These are phyloP conservation scores for Acanthoscelides obtectus DNA, from an alignment of 2,888 invertebrate species.

Conservation along the genomic window DNA sequence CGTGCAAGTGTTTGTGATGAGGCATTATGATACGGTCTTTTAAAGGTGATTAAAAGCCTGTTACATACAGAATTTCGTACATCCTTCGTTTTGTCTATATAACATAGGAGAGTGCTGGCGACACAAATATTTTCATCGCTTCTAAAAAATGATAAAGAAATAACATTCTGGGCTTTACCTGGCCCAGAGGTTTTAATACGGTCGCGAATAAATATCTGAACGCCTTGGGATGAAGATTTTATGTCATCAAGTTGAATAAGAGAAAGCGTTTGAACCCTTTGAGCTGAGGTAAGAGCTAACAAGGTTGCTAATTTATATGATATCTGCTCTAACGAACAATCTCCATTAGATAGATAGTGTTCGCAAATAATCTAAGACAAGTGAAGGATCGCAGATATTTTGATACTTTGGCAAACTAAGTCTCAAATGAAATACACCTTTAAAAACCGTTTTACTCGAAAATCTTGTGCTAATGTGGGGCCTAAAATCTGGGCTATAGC, in stretches of 20 bases:
- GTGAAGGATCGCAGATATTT: slow-evolving; percentile 8
- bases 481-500: background rate
- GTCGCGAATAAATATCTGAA: slow-evolving; percentile 10
- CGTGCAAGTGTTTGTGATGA: slow-evolving; percentile 9
- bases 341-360: background rate
- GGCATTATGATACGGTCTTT: slow-evolving; percentile 1
- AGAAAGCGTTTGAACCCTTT: slow-evolving; percentile 13
- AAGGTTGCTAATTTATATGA: slow-evolving; percentile 9
- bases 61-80: background rate
- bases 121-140: slow-evolving; percentile 11
- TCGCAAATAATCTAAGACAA: slow-evolving; percentile 1
- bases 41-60: slow-evolving; percentile 1
- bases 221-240: background rate
- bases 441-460: slow-evolving; percentile 8
- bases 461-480: background rate
- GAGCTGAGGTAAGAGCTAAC: slow-evolving; percentile 11
- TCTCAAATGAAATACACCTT: slow-evolving; percentile 8
- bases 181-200: slow-evolving; percentile 13
- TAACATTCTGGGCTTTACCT: slow-evolving; percentile 10
- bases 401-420: slow-evolving; percentile 9
- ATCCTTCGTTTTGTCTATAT: slow-evolving; percentile 9
- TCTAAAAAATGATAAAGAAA: slow-evolving; percentile 15
- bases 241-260: slow-evolving; percentile 9
- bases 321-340: slow-evolving; percentile 3
- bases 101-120: slow-evolving; percentile 9